Evolutionary conservation across 2,888 invertebrate genomes (phyloP), one percentile per base, ranked within the genome.

Genomic region (Rhodophaea formosa): DNA sequence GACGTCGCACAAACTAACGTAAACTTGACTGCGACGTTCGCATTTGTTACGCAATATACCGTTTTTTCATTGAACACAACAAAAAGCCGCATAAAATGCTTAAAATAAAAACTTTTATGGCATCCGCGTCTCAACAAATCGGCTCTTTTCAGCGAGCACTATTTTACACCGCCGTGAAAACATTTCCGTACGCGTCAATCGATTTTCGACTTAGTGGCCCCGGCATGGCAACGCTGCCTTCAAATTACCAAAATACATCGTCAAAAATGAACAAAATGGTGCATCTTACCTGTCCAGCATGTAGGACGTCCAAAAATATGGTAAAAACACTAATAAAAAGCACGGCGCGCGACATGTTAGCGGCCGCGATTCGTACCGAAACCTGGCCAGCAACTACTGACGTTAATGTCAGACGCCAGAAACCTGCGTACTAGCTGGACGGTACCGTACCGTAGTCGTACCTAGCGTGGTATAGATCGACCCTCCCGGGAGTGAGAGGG

Each of bases 291-390:
- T 92, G 91, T 77, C 90, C 91, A 70, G 91, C 89, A 69, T 88
- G 88, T 73, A 92, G 89, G 83, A 90, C 91, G 85, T 92, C 92
- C 88, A 91, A 88, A 84, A 92, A 85, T 86, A 92, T 88, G 84
- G 90, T 88, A 86, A 92, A 91, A 83, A 92, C 92, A 92, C 92
- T 90, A 82, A 92, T 84, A 88, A 92, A 88, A 84, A 92, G 88
- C 86, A 92, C 91, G 88, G 91, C 92, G 83, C 92, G 93, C 93
- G 92, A 87, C 93, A 93, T 93, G 83, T 84, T 92, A 81, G 91
- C 90, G 88, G 84, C 84, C 89, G 88, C 89, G 85, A 68, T 78
- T 80, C 83, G 82, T 77, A 77, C 71, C 75, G 75, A 65, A 64
- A 70, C 74, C 75, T 76, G 80, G 80, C 79, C 80, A 79, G 74